These are phyloP conservation scores for Epistrophe eligans DNA, from an alignment of 2,888 invertebrate species.

Conservation along the genomic window DNA sequence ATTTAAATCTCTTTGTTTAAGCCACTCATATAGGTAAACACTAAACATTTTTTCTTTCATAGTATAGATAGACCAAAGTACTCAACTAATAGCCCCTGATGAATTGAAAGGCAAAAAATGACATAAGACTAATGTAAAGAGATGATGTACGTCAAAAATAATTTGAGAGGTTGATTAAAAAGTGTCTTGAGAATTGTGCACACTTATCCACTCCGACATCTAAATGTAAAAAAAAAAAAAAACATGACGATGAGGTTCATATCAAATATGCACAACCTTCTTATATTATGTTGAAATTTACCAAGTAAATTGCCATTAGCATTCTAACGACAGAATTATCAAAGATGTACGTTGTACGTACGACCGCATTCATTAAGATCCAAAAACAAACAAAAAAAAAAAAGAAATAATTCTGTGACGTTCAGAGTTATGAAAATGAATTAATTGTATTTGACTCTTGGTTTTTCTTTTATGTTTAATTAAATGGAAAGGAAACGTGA, in stretches of 20 bases:
- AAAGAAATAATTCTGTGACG: background rate
- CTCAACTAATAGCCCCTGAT: background rate
- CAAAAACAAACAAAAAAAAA: background rate
- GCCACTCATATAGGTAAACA: background rate
- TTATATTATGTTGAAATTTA: background rate
- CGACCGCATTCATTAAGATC: background rate
- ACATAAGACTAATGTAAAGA: background rate
- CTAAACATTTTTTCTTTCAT: background rate
- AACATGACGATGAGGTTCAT: background rate
- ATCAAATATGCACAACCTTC: background rate
- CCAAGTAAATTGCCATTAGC: background rate
- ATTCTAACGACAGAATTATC: constrained; percentile 1
- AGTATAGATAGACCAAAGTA: background rate
- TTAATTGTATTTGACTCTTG: constrained; percentile 1
- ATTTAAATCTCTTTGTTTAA: background rate
- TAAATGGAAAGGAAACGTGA: constrained; percentile 4
- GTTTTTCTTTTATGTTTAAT: background rate
- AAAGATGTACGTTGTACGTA: background rate
- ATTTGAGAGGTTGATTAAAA: background rate
- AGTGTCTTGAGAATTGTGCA: background rate
- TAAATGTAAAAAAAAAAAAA: background rate
- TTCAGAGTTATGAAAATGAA: background rate
- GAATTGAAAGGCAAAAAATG: background rate
- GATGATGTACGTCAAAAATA: background rate
- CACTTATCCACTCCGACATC: background rate